phyloP scores from a whole-genome alignment of 2,797 vertebrate genomes.

The Pangasius sanitwongsei region DNA sequence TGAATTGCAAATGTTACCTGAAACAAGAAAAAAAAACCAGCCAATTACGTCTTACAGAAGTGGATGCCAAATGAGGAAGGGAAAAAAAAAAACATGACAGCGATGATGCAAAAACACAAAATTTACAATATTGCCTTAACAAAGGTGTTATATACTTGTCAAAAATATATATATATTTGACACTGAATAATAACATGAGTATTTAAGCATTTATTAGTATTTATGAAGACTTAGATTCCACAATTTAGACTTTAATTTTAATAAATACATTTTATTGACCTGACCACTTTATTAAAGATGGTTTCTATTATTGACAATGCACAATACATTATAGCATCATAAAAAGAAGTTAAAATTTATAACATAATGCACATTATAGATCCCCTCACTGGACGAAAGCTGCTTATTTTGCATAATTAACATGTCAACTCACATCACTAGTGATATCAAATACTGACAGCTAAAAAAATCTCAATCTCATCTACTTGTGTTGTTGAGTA shows the following conservation, averaged over 20 bases:
- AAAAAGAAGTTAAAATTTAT: neutral
- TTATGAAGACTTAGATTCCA: neutral
- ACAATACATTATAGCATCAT: neutral
- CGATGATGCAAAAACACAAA: neutral
- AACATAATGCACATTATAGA: neutral
- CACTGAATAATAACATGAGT: neutral
- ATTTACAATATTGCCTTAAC: neutral
- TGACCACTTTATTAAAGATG: neutral
- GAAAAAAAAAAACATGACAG: conserved; percentile 16
- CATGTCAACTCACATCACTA: neutral
- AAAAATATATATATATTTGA: neutral
- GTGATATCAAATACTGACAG: neutral
- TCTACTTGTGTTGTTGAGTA: neutral
- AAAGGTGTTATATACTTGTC: neutral
- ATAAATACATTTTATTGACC: neutral
- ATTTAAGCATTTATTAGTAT: neutral
- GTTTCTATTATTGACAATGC: neutral
- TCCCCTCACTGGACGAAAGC: neutral
- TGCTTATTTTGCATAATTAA: neutral
- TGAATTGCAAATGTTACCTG: conserved; percentile 58
- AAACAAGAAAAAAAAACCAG: conserved; percentile 50
- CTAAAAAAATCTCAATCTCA: neutral
- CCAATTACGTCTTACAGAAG: conserved; percentile 31
- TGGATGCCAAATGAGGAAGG: conserved; percentile 29
- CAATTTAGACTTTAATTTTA: neutral